Evolutionary conservation across 2,797 vertebrate genomes (phyloP), one percentile per base, ranked within the genome.

Genomic region (Platyrinchus mystaceus): DNA sequence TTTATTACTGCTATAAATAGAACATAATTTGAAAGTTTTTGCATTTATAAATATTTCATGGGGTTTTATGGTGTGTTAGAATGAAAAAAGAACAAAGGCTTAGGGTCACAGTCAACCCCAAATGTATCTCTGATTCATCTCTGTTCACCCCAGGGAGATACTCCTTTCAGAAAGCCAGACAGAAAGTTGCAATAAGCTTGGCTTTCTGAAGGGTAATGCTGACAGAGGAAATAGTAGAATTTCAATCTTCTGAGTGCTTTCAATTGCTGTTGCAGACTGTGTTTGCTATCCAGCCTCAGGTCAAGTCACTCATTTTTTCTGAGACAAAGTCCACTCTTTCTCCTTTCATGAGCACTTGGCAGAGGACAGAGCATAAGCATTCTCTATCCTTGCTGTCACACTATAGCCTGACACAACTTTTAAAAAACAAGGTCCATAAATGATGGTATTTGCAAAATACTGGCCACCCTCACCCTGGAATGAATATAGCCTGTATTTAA

Each of bases 1-100:
- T 92, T 93, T 92, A 85, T 93, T 92, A 84, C 76, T 39, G 34
- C 67, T 94, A 89, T 87, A 94, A 91, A 94, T 89, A 92, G 64
- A 94, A 56, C 6, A 74, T 56, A 1, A 85, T 85, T 92, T 87
- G 79, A n/a, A 89, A 74, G 52, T 49, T 94, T 62, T 87, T 93
- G 22, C 34, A 36, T 69, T 83, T 82, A 87, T 94, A 82, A 84
- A 94, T 93, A 76, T 82, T 91, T 80, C 47, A 91, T 85, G 34
- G 44, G 4, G 2, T 83, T 80, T 80, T 70, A 70, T 85, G 52
- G 24, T 64, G 32, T 70, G 37, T 70, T 84, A 82, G 75, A 91
- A 87, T 56, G 60, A 89, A 89, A 95, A 92, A 44, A 77, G 89
- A 84, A 74, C 28, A 91, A 94, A 94, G 44, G 28, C 60, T 83